Base-by-base conservation (phyloP, 2,113 vertebrate species). In the Cyprinus carpio region DNA sequence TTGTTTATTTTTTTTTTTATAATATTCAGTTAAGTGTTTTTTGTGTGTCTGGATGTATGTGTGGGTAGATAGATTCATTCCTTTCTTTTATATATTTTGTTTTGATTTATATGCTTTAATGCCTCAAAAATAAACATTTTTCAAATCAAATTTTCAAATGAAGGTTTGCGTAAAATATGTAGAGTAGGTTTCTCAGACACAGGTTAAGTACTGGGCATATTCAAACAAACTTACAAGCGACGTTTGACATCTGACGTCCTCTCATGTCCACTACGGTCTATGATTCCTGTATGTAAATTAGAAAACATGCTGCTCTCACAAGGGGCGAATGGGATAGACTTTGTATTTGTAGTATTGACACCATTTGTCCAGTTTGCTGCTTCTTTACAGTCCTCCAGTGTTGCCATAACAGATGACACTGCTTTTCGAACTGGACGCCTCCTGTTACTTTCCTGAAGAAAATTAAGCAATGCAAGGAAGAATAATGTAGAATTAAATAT, bases 361-460 rank as follows among this genome's bases (percentile, higher is more conserved):
- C 40, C 10, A 23, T 60, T 64, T 29, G 72, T 84, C 2, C 25
- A 71, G 65, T 18, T 76, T 25, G 86, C 86, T 80, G 87, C 79
- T 31, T 90, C 93, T 89, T 91, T 29, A 87, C 20, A 34, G 87
- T 84, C 0, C 85, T 90, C 13, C 60, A 83, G 27, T 80, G 88
- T 84, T 18, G 27, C 5, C 4, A 23, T 8, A 16, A 75, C 9
- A 67, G 29, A 27, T 7, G 43, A 81, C 51, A 56, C 2, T 12
- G 82, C 5, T 16, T 80, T 89, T 49, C 91, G 95, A 69, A 87
- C 88, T 25, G 89, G 91, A 20, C 91, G 93, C 87, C 89, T 97
- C 86, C 90, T 95, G 56, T 91, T 91, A 69, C 91, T 88, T 71
- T 96, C 96, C 98, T 99, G 34, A 62, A 80, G 10, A 71, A n/a